Base-by-base conservation (phyloP, 2,797 vertebrate species). In the Brotula barbata region DNA sequence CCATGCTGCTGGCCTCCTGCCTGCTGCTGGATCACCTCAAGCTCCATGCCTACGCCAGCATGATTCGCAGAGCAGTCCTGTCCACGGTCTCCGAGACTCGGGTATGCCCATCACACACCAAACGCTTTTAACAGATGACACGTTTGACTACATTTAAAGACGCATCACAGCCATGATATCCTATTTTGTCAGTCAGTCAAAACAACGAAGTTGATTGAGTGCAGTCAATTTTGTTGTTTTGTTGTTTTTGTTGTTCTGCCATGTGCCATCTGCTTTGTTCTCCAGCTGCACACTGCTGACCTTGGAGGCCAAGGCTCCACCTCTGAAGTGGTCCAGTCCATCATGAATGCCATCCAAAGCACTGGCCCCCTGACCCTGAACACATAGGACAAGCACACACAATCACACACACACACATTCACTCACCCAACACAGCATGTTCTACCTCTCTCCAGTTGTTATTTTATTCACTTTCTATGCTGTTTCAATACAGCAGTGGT, bases 21-120 rank as follows among this genome's bases (percentile, higher is more conserved):
- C 92, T 95, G 83, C 92, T 96, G 91, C 87, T 95, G 7, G 93
- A 95, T 49, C 94, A 95, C 76, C 92, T 95, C 28, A 89, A 90
- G 80, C 90, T 96, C 33, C 91, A 92, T 69, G 87, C 76, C 40
- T 92, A 93, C 0, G 94, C 93, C 28, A 74, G 69, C 16, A 88
- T 92, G 70, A 94, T 95, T 85, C 92, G 93, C 58, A 89, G 88
- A 36, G 93, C 92, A 0, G 82, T 94, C 56, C 73, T 95, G 34
- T 87, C 87, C 17, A 91, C 92, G 5, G 75, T 95, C 89, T 89
- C 92, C 0, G 91, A 95, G 23, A 88, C 87, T 6, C 80, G 75
- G 48, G 93, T 94, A 86, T 0, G 39, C 7, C 10, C 7, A 14
- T 11, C 4, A 15, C 13, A 14, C 50, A 1, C 9, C 43, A 20